Base-by-base conservation (phyloP, 30 jellyfish, hydroid and myxozoan genomes). In the Chironex yamaguchii region DNA sequence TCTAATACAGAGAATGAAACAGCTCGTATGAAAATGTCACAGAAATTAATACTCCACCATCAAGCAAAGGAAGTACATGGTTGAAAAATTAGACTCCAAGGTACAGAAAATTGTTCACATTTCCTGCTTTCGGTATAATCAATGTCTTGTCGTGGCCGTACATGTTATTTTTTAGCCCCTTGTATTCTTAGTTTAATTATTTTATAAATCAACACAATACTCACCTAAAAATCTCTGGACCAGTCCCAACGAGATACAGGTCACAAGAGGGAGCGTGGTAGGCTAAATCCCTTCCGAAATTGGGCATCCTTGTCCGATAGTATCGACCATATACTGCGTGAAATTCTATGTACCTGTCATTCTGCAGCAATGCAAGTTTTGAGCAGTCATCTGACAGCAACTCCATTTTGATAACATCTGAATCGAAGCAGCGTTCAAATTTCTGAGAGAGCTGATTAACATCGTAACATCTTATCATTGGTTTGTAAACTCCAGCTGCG, bases 291-390 rank as follows among this genome's bases (percentile, higher is more conserved):
- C 99, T 89, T 4, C 99, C 99, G 81, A 90, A 96, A 53, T 85
- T 88, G 34, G 99, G 99, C 49, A 96, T 96, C n/a, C 99, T 87
- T 11, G 97, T 84, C 31, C 99, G 94, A 80, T 96, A 92, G 89
- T 96, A 96, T 36, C 98, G 89, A 6, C 99, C 98, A 84, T 87
- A 89, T 42, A 91, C 97, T 2, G 99, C 97, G 84, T 96, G 99
- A 28, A 96, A 77, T 67, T 96, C 99, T 0, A 96, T 93, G 71
- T 90, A 90, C 35, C 99, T 78, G 70, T 96, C 99, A 52, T 89
- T 67, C 32, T 84, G 98, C 62, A 96, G 49, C 4, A 96, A 76
- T 17, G 85, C 98, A 11, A 91, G 50, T 83, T 96, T 96, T 13
- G 99, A 96, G 52, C 48, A 91, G 81, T 96, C 99, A n/a, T 96